phyloP scores from a whole-genome alignment of 2,113 vertebrate species.

The Clupea harengus region DNA sequence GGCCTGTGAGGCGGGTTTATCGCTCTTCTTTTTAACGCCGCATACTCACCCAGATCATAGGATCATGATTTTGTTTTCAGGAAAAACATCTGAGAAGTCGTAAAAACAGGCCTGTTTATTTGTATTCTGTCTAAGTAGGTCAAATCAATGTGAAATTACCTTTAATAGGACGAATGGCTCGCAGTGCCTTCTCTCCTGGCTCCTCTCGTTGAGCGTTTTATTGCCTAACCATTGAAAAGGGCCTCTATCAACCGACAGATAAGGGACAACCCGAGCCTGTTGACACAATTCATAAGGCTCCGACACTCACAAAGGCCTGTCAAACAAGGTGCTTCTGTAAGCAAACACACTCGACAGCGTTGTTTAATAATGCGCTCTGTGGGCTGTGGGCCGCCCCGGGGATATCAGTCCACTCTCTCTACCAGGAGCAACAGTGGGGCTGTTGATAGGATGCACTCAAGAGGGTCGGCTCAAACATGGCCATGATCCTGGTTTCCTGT shows the following conservation, averaged over 20 bases:
- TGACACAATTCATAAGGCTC: constrained; percentile 73
- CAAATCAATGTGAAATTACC: constrained; percentile 64
- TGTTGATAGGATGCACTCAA: constrained; percentile 38
- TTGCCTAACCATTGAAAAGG: constrained; percentile 63
- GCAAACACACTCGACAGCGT: constrained; percentile 66
- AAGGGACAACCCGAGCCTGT: constrained; percentile 68
- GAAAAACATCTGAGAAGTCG: not conserved
- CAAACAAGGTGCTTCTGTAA: constrained; percentile 72
- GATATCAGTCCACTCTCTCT: constrained; percentile 56
- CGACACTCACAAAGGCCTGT: constrained; percentile 61
- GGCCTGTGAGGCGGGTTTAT: not conserved
- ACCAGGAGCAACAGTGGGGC: constrained; percentile 54
- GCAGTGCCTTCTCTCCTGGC: constrained; percentile 46
- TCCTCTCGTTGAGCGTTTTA: constrained; percentile 64
- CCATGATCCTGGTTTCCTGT: not conserved
- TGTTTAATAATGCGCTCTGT: constrained; percentile 61
- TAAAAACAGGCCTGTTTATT: constrained; percentile 3
- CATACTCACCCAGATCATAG: not conserved
- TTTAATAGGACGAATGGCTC: constrained; percentile 62
- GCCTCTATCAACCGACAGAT: constrained; percentile 71
- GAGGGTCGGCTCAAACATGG: not conserved
- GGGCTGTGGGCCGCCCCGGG: constrained; percentile 50
- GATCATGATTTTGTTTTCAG: not conserved
- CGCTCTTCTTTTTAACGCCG: not conserved
- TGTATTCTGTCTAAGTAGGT: constrained; percentile 61